These are phyloP conservation scores for Drosophila sucinea DNA, from an alignment of 1,140 invertebrate species.

Conservation along the genomic window DNA sequence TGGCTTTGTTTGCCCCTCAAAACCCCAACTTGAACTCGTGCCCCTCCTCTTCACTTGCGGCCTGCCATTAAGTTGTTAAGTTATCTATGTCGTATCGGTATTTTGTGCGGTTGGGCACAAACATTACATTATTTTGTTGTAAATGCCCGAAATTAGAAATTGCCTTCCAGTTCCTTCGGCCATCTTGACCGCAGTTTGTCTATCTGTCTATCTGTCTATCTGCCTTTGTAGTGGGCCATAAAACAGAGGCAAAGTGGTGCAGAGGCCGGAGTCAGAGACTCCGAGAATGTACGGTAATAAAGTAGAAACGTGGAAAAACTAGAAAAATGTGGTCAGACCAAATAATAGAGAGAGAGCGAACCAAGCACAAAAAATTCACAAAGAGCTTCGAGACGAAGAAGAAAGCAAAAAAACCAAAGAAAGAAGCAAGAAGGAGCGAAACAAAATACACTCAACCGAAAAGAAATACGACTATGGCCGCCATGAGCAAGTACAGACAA, in stretches of 20 bases:
- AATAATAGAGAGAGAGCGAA: conserved; percentile 77
- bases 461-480: conserved; percentile 46
- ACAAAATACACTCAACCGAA: conserved; percentile 36
- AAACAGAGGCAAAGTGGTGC: conserved; percentile 31
- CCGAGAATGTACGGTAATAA: conserved; percentile 66
- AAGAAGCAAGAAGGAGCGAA: conserved; percentile 16
- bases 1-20: neutral
- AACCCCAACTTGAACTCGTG: conserved; percentile 16
- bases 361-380: conserved; percentile 63
- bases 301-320: conserved; percentile 81
- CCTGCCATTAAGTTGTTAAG: conserved; percentile 78
- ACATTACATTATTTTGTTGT: conserved; percentile 75
- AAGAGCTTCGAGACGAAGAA: conserved; percentile 31
- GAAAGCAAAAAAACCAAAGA: conserved; percentile 12
- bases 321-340: conserved; percentile 75
- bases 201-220: conserved; percentile 35
- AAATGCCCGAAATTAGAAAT: conserved; percentile 77
- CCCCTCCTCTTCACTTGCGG: conserved; percentile 61
- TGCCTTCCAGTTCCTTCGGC: conserved; percentile 39
- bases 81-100: conserved; percentile 71
- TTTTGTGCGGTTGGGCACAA: conserved; percentile 63
- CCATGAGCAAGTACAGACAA: conserved; percentile 56
- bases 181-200: conserved; percentile 65
- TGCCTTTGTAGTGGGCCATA: conserved; percentile 54
- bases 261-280: conserved; percentile 1